Percentiles rank a stretch among this genome's conserved stretches.
These are phyloP conservation scores for Gobionotothen gibberifrons DNA, from an alignment of 2,797 vertebrate genomes.

Conservation along the genomic window DNA sequence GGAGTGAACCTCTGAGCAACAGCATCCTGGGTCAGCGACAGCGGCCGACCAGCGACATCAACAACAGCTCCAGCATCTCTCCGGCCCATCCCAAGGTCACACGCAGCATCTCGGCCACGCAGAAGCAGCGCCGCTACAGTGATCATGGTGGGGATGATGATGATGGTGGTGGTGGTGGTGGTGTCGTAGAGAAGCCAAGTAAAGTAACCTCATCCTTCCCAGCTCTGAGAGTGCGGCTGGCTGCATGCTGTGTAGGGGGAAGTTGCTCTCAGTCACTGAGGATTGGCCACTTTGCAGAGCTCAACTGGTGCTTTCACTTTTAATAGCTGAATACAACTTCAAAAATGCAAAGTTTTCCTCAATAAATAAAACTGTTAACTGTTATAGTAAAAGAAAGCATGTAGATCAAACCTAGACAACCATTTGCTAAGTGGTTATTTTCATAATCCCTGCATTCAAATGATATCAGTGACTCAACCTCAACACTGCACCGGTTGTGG, in stretches of 20 bases:
- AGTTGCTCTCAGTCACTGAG: slow-evolving; percentile 62
- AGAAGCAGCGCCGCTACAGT: slow-evolving; percentile 89
- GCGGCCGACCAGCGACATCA: slow-evolving; percentile 96
- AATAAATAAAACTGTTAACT: slow-evolving; percentile 8
- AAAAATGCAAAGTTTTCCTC: not conserved
- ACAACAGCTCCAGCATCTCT: slow-evolving; percentile 96
- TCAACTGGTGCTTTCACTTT: not conserved
- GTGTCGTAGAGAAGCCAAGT: slow-evolving; percentile 84
- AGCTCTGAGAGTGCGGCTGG: slow-evolving; percentile 79
- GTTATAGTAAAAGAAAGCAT: not conserved
- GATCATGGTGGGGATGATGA: slow-evolving; percentile 86
- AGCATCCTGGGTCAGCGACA: slow-evolving; percentile 92
- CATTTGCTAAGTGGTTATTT: slow-evolving; percentile 15
- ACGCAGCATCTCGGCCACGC: slow-evolving; percentile 96
- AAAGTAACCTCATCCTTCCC: slow-evolving; percentile 78
- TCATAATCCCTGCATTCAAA: slow-evolving; percentile 17
- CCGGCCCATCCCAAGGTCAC: slow-evolving; percentile 98
- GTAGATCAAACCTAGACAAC: not conserved
- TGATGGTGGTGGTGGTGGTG: slow-evolving; percentile 82
- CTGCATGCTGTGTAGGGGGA: slow-evolving; percentile 72
- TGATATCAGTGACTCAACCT: slow-evolving; percentile 57
- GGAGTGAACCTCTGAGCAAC: slow-evolving; percentile 91
- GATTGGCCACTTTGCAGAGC: slow-evolving; percentile 14
- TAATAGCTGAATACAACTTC: not conserved
- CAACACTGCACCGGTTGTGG: slow-evolving; percentile 38